Percentiles rank a stretch among this genome's conserved stretches.
phyloP scores from a whole-genome alignment of 2,888 invertebrate genomes.

The Synergus gifuensis region DNA sequence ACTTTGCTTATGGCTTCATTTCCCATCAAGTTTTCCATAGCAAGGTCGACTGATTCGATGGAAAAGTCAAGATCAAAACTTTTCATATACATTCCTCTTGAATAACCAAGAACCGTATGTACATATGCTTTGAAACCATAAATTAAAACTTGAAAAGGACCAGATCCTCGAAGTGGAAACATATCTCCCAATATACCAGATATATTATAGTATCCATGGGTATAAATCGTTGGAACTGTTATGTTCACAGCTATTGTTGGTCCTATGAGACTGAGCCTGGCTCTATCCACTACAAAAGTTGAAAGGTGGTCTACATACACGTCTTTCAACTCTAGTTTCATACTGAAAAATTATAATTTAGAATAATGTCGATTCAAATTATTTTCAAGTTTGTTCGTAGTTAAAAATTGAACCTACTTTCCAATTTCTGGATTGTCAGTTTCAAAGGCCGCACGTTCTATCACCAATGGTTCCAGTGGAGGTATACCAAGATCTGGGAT shows the following conservation, averaged over 20 bases:
- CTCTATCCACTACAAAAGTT: slow-evolving; percentile 67
- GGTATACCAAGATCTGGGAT: slow-evolving; percentile 71
- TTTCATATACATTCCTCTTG: slow-evolving; percentile 70
- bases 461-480: slow-evolving; percentile 66
- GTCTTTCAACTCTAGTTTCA: slow-evolving; percentile 63
- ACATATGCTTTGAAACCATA: slow-evolving; percentile 66
- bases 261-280: slow-evolving; percentile 69
- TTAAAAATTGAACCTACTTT: slow-evolving; percentile 61
- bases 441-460: slow-evolving; percentile 64
- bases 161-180: slow-evolving; percentile 64
- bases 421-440: slow-evolving; percentile 70
- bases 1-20: slow-evolving; percentile 63
- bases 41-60: slow-evolving; percentile 59
- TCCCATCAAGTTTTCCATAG: slow-evolving; percentile 69
- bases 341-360: slow-evolving; percentile 57
- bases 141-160: slow-evolving; percentile 63
- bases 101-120: slow-evolving; percentile 68
- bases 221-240: slow-evolving; percentile 65
- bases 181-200: slow-evolving; percentile 68
- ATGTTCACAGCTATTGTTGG: slow-evolving; percentile 70
- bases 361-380: not conserved
- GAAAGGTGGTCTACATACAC: slow-evolving; percentile 65
- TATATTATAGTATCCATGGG: slow-evolving; percentile 69
- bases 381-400: not conserved
- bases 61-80: slow-evolving; percentile 71